Evolutionary conservation across 2,888 invertebrate genomes (phyloP), one percentile per base, ranked within the genome.

Genomic region (Resseliella maxima): DNA sequence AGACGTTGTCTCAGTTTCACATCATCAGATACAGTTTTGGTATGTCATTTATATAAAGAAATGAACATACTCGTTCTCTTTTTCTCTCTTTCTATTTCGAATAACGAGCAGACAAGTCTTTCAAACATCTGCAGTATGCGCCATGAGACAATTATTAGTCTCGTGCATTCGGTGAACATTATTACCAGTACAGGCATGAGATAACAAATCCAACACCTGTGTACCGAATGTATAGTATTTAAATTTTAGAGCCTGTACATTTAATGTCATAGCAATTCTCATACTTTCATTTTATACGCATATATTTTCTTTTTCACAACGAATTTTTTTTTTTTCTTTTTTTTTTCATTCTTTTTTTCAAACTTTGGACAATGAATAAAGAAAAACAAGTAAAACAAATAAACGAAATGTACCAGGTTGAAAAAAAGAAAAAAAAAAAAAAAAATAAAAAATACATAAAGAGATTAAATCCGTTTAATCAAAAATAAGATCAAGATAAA

Each of bases 381-480:
- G 3, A 3, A 18, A 50, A 50, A 50, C 12, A 50, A 50, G n/a
- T n/a, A n/a, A n/a, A n/a, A n/a, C 50, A 21, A 18, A 41, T 41
- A 12, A 50, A 18, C 50, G 41, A 50, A 50, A 50, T 50, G n/a
- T n/a, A n/a, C n/a, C n/a, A n/a, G n/a, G n/a, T 45, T 45, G 45
- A 45, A 50, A 2, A 8, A 50, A 18, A 50, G 18, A 50, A 50
- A 50, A 50, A 15, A 50, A 50, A 50, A 50, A 8, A 18, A 50
- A 50, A 50, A 15, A 15, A 50, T 50, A 50, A 59, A 83, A 83
- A 35, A 83, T 6, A 83, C 83, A 36, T 50, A 50, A 50, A 50
- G 18, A 50, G 46, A 50, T 50, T 50, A 15, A 24, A 24, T 59
- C 15, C 15, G 50, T n/a, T 46, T 31, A 85, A 64, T 27, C 85